Evolutionary conservation across 2,888 invertebrate genomes (phyloP), one percentile per base, ranked within the genome.

Genomic region (Eurois occulta): DNA sequence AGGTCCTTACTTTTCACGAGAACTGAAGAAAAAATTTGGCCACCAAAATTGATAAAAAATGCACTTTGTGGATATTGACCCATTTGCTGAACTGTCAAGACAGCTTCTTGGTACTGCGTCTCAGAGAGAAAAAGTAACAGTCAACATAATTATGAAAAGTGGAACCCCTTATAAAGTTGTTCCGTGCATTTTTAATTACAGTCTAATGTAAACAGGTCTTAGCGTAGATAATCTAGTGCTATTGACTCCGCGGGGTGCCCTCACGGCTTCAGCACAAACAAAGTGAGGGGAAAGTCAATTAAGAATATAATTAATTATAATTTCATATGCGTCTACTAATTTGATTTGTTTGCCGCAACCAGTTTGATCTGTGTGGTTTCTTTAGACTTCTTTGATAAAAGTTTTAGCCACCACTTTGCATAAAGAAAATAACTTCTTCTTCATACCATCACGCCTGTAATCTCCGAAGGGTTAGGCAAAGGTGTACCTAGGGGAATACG

Each of bases 241-340:
- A 64, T 68, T 76, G 77, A 75, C 76, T 66, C 43, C 52, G 16
- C 2, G 41, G 65, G 43, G 65, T 0, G 72, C 58, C 76, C 72
- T 64, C 60, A 4, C 18, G n/a, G 66, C 60, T 72, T 48, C 66
- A 8, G 43, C 69, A 38, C 67, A 65, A 87, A 60, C 60, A 32
- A 62, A 79, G 75, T 75, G 43, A 52, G 46, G 72, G 62, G 21
- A 83, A 85, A 81, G 77, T 84, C 79, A 80, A 78, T 84, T 81
- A 74, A 78, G 77, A 87, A 75, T 62, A 76, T 71, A 85, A 81
- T 87, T 76, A 73, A 81, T 66, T 87, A 74, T 71, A 70, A 78
- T 74, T 75, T 83, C 72, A 67, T 55, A 72, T 73, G 66, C 75
- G 67, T 68, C n/a, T 65, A 78, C 76, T 77, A 80, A 80, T 85